A percentile compares a stretch with the other conserved stretches of the same genome.
Conservation (phyloP, 2,113 vertebrate species). For the Macrotis lagotis region DNA sequence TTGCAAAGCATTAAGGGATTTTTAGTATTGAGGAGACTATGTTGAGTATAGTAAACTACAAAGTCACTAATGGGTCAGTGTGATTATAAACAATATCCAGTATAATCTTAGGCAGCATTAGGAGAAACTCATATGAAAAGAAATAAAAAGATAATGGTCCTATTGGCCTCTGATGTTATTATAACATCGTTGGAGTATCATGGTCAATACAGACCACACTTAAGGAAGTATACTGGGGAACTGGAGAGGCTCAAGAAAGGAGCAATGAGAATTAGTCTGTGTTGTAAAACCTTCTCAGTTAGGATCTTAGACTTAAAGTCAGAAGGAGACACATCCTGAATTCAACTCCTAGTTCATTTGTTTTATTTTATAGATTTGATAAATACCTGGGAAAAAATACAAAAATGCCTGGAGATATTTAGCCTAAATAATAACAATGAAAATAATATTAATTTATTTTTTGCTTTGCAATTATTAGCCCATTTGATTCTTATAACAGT, state of each 20-base stretch:
- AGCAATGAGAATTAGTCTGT: not conserved
- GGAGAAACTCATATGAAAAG: not conserved
- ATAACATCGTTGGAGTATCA: not conserved
- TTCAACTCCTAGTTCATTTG: not conserved
- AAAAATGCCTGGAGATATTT: not conserved
- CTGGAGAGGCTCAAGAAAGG: not conserved
- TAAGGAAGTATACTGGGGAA: not conserved
- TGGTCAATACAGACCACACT: not conserved
- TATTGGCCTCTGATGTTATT: not conserved
- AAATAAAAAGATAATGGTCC: not conserved
- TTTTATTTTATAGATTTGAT: not conserved
- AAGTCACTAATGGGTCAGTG: not conserved
- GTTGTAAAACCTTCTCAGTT: not conserved
- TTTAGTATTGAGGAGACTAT: not conserved
- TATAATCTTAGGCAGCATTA: not conserved
- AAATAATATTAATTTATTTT: not conserved
- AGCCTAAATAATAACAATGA: not conserved
- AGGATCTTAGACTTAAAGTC: not conserved
- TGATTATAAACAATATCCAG: not conserved
- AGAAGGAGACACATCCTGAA: not conserved
- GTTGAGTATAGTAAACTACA: not conserved
- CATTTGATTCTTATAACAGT: not conserved
- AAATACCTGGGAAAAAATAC: not conserved
- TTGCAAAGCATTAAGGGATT: not conserved
- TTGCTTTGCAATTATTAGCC: not conserved